A percentile compares a stretch with the other conserved stretches of the same genome.
phyloP scores from a whole-genome alignment of 2,888 invertebrate genomes.

The Rhogogaster chlorosoma region DNA sequence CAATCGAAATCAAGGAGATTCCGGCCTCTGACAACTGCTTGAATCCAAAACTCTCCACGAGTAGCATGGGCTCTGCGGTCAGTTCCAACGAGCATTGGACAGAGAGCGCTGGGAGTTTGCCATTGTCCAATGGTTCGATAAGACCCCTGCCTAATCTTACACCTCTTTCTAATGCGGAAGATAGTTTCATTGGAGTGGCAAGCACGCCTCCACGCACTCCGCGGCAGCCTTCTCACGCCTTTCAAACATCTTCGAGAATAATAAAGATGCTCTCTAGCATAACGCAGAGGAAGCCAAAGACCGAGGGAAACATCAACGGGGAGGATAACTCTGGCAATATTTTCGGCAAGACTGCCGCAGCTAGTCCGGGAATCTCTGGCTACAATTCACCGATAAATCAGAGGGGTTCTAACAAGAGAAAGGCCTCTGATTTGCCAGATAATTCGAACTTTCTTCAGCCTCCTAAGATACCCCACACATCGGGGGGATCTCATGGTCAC shows the following conservation, averaged over 20 bases:
- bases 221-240: slow-evolving; percentile 66
- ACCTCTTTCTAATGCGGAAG: slow-evolving; percentile 66
- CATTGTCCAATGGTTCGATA: slow-evolving; percentile 64
- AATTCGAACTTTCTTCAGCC: slow-evolving; percentile 62
- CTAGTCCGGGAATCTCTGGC: neutral
- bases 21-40: slow-evolving; percentile 50
- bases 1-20: slow-evolving; percentile 49
- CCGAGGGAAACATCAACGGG: slow-evolving; percentile 15
- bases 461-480: slow-evolving; percentile 69
- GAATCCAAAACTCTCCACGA: slow-evolving; percentile 58
- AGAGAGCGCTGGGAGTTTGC: slow-evolving; percentile 66
- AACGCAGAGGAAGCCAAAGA: slow-evolving; percentile 66
- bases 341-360: neutral
- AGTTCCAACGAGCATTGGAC: slow-evolving; percentile 72
- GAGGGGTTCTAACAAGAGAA: slow-evolving; percentile 69
- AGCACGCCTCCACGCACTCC: slow-evolving; percentile 60
- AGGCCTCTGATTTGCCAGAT: slow-evolving; percentile 67
- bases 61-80: slow-evolving; percentile 63
- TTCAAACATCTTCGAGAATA: slow-evolving; percentile 73
- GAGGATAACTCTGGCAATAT: neutral
- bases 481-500: slow-evolving; percentile 46
- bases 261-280: slow-evolving; percentile 73
- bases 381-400: slow-evolving; percentile 13
- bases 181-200: slow-evolving; percentile 60
- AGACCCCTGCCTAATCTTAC: slow-evolving; percentile 68